Base-by-base conservation (phyloP, 2,797 vertebrate genomes). In the Amphiprion clarkii region DNA sequence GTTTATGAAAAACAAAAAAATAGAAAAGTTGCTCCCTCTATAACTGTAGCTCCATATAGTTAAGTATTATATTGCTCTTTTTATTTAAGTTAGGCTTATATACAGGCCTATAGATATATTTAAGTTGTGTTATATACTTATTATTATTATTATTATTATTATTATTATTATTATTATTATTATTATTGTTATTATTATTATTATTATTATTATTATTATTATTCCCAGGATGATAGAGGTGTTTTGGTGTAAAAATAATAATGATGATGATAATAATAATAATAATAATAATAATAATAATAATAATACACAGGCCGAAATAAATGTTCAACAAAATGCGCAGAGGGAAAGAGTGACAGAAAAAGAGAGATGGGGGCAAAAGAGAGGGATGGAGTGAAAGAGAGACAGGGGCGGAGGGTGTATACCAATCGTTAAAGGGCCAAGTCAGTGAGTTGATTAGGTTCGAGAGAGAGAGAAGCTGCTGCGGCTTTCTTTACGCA, bases 391-490 rank as follows among this genome's bases (percentile, higher is more conserved):
- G 40, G 48, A 52, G 75, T 52, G 25, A 54, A 56, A 54, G 40
- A 40, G 53, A 51, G 3, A 48, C 14, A 19, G 59, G 29, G 44
- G 27, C 51, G 67, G 83, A 87, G 82, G 73, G 80, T 36, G 86
- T 76, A 55, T 63, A 89, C 85, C 87, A 93, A 94, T 89, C 88
- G 92, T 93, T 88, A 90, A 89, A 91, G 93, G 82, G 83, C 93
- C 89, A 83, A 84, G 92, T 83, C 94, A 95, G 95, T 82, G 92
- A 95, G 94, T 96, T 96, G 96, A 96, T 97, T 96, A 96, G 93
- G 91, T 93, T 95, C 92, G 82, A 84, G 86, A 94, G 93, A 94
- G 92, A 94, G 89, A 87, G 90, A 91, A 94, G 94, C 94, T 92
- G 95, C 95, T 95, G 87, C 89, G 91, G 91, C 91, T 95, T 94